Evolutionary conservation across 1,140 invertebrate genomes (phyloP).

Genomic region (Trigoniulus corallinus): DNA sequence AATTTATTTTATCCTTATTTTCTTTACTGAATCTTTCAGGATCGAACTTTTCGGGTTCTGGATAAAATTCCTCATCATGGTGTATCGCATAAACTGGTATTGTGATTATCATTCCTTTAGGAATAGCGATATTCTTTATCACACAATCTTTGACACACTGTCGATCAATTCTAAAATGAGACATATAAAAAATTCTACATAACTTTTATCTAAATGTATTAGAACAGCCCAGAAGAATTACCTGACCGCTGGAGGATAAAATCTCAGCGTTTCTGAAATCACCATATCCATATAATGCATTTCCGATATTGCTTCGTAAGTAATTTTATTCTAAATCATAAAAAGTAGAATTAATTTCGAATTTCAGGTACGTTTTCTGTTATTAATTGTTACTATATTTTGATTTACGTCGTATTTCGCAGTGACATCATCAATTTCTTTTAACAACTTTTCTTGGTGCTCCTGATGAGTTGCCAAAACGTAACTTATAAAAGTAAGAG

Average conservation of each 20-base stretch:
- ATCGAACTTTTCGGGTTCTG: slow-evolving; percentile 36
- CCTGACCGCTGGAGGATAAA: background rate
- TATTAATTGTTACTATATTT: no score
- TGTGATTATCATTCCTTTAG: slow-evolving; percentile 28
- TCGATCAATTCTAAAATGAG: background rate
- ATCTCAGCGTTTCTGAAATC: background rate
- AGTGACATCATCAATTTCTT: slow-evolving; percentile 23
- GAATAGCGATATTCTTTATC: slow-evolving; percentile 27
- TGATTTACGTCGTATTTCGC: background rate
- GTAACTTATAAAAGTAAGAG: no score
- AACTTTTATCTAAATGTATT: background rate
- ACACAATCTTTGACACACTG: background rate
- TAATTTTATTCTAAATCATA: background rate
- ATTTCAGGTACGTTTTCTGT: no score
- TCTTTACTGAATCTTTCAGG: slow-evolving; percentile 32
- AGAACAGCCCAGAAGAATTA: background rate
- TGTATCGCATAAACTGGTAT: slow-evolving; percentile 33
- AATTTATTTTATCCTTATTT: slow-evolving; percentile 22
- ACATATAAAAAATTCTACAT: background rate
- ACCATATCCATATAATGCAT: slow-evolving; percentile 3
- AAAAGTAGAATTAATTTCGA: no score
- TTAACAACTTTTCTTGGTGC: slow-evolving; percentile 24
- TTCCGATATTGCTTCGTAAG: background rate
- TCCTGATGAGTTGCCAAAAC: slow-evolving; percentile 26
- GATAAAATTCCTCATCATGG: slow-evolving; percentile 37